phyloP scores from a whole-genome alignment of 2,888 invertebrate species.

The Yponomeuta cagnagella region DNA sequence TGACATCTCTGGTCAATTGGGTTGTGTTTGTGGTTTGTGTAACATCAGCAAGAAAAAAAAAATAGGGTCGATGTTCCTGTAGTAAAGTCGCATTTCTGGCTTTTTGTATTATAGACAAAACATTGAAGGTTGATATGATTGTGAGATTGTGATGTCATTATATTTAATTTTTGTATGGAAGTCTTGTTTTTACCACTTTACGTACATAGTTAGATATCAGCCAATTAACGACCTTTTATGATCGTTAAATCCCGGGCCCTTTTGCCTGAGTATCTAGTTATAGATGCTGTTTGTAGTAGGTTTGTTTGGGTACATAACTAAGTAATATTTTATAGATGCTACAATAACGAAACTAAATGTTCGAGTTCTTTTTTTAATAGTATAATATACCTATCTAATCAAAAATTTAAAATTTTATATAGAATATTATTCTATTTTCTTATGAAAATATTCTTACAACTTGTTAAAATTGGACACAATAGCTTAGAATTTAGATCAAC shows the following conservation, averaged over 20 bases:
- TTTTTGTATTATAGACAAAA: constrained; percentile 17
- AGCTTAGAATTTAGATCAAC: background rate
- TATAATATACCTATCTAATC: background rate
- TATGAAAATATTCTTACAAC: background rate
- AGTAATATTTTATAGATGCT: background rate
- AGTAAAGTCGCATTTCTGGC: constrained; percentile 18
- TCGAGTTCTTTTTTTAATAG: too few species aligned
- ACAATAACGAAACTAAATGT: too few species aligned
- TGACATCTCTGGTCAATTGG: too few species aligned
- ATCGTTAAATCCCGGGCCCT: constrained; percentile 9
- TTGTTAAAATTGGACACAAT: background rate
- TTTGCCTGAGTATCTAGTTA: constrained; percentile 8
- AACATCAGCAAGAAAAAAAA: background rate
- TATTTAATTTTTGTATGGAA: constrained; percentile 7
- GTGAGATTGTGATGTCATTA: too few species aligned
- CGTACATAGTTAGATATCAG: background rate
- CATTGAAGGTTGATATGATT: too few species aligned
- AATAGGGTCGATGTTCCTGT: constrained; percentile 20
- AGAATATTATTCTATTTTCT: background rate
- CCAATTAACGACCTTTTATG: background rate
- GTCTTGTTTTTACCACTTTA: background rate
- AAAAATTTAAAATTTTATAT: background rate
- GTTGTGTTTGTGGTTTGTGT: background rate
- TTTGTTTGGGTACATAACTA: background rate
- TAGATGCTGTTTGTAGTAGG: background rate